Evolutionary conservation across 2,888 invertebrate genomes (phyloP), one percentile per base, ranked within the genome.

Genomic region (Dynastes tityus): DNA sequence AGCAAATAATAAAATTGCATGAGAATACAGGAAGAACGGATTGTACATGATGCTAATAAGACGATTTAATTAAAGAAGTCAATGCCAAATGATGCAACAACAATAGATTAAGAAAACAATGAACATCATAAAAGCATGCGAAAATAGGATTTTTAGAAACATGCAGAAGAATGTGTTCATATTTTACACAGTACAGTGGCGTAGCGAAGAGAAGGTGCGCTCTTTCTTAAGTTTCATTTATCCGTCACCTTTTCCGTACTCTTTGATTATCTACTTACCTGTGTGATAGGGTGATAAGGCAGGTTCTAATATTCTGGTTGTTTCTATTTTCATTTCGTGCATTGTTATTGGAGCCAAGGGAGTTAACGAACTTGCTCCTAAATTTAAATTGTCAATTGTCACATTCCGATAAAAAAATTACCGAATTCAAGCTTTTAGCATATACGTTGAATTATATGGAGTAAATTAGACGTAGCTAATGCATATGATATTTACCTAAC

Each of bases 241-340:
- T 29, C 80, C 78, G 68, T 45, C 79, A 78, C 78, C 80, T 37
- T 8, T 45, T 67, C 64, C 27, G 4, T 37, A 58, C 6, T 53
- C 22, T 71, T 55, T 55, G 40, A 6, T 27, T 40, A 32, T 40
- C 32, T 76, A 88, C 90, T 92, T 91, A 94, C 93, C 93, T 91
- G 93, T 91, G 87, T 93, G 93, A 87, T 93, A 94, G 82, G 94
- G 93, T 84, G 93, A 92, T 87, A 93, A 89, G 83, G 92, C 90
- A 83, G 92, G 91, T 83, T 94, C 93, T 89, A 93, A 90, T 83
- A 93, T 90, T 84, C 90, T 89, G 71, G 88, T 83, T 85, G 92
- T 89, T 88, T 91, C 92, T 85, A 93, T 90, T 91, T 94, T 94
- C 90, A 94, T 92, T 88, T 94, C 94, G 90, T 94, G 94, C 92